A percentile compares a stretch with the other conserved stretches of the same genome.
Evolutionary conservation across 2,797 vertebrate species (phyloP).

Genomic region (Falco rusticolus): DNA sequence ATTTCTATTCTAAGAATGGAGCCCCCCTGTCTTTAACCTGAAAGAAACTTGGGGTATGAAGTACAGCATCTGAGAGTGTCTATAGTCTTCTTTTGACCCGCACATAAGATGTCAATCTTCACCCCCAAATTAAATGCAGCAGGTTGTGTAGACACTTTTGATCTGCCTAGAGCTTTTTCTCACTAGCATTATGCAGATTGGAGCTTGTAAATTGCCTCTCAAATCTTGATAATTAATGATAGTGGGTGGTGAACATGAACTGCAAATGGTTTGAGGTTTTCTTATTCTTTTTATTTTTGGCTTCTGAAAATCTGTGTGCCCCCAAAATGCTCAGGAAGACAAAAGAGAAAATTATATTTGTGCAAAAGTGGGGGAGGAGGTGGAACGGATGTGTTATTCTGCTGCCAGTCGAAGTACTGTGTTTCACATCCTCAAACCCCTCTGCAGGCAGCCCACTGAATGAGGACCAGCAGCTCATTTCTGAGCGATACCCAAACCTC

Average conservation of each 20-base stretch:
- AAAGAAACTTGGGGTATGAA: not conserved
- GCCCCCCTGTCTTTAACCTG: not conserved
- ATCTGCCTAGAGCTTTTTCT: constrained; percentile 55
- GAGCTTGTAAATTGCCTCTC: constrained; percentile 63
- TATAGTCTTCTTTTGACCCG: not conserved
- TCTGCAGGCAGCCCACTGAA: not conserved
- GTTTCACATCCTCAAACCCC: not conserved
- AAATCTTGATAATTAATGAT: constrained; percentile 59
- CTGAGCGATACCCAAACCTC: not conserved
- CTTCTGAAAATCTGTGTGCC: constrained; percentile 8
- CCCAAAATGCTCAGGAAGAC: constrained; percentile 18
- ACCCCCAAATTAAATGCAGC: too few species aligned
- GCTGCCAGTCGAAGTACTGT: not conserved
- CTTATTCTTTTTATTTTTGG: constrained; percentile 39
- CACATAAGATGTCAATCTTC: not conserved
- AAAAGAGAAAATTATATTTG: constrained; percentile 28
- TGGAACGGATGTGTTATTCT: not conserved
- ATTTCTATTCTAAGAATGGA: not conserved
- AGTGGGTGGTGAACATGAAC: constrained; percentile 54
- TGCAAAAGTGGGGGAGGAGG: not conserved
- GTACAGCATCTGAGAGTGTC: not conserved
- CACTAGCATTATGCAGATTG: not conserved
- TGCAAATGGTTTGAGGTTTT: constrained; percentile 45
- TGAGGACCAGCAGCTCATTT: not conserved
- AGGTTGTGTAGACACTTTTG: constrained; percentile 5